These are phyloP conservation scores for Andrena dorsata DNA, from an alignment of 2,888 invertebrate genomes.

Conservation along the genomic window DNA sequence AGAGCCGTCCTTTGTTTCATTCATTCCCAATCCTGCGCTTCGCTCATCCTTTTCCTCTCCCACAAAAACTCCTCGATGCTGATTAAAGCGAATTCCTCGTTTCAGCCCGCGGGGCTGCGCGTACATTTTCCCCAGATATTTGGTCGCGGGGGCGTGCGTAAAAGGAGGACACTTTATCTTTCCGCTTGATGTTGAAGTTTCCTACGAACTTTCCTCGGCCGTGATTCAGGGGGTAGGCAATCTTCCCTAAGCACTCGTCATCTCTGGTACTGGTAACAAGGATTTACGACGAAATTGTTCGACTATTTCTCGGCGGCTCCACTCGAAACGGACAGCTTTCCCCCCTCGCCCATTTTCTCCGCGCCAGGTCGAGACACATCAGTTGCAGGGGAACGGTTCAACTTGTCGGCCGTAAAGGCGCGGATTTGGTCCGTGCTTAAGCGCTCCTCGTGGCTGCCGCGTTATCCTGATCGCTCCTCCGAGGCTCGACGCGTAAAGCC, in stretches of 20 bases:
- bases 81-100: no score
- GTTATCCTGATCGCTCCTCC: constrained; percentile 34
- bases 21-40: no score
- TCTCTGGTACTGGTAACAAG: neutral
- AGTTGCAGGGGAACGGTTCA: constrained; percentile 3
- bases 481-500: constrained; percentile 4
- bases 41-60: no score
- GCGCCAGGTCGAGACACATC: neutral
- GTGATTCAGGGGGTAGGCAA: neutral
- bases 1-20: no score
- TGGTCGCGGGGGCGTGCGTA: neutral
- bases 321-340: neutral
- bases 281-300: neutral
- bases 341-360: neutral
- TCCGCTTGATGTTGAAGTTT: neutral
- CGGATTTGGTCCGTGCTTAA: constrained; percentile 42
- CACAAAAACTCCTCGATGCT: no score
- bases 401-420: constrained; percentile 8
- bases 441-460: constrained; percentile 10
- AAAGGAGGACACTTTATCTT: neutral
- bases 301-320: neutral
- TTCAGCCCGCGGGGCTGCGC: no score
- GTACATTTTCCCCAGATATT: neutral
- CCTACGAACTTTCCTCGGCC: neutral
- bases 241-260: neutral